A percentile compares a stretch with the other conserved stretches of the same genome.
These are phyloP conservation scores for Epizoanthus rinbou DNA, from an alignment of 92 coral and sea anemone species.

Conservation along the genomic window DNA sequence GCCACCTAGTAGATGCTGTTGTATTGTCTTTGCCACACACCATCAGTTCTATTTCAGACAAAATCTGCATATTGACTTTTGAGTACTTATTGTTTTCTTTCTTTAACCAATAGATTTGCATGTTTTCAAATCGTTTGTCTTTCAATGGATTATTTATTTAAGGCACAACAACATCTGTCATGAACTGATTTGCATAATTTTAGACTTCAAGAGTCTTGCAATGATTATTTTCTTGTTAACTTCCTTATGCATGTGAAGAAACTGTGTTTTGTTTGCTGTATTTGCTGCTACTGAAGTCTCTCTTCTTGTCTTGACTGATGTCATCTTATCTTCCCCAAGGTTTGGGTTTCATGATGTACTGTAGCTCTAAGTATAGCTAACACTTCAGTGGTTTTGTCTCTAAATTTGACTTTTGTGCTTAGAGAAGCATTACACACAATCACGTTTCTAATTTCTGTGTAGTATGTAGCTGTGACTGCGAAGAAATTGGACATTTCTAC, in stretches of 20 bases:
- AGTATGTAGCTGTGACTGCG: too few relatives aligned
- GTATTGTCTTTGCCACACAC: background rate
- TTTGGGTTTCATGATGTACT: conserved; percentile 1
- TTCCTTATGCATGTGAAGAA: conserved; percentile 9
- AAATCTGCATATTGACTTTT: conserved; percentile 20
- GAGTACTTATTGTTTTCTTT: background rate
- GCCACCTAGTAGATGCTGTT: background rate
- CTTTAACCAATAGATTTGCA: background rate
- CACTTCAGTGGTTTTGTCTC: background rate
- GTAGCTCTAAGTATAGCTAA: background rate
- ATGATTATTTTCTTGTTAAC: background rate
- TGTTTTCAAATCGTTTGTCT: conserved; percentile 10
- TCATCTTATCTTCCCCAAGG: background rate
- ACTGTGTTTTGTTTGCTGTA: background rate
- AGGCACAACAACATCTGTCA: conserved; percentile 59
- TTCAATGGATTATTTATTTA: conserved; percentile 54
- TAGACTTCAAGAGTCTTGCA: background rate
- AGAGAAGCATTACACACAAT: too few relatives aligned
- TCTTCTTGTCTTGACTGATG: background rate
- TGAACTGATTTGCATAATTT: conserved; percentile 58
- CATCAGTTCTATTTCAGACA: background rate
- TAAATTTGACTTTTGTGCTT: background rate
- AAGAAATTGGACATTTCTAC: too few relatives aligned
- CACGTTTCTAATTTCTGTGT: too few relatives aligned
- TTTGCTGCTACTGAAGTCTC: background rate